Base-by-base conservation (phyloP, 2,113 vertebrate genomes). In the Eudyptes chrysolophus region DNA sequence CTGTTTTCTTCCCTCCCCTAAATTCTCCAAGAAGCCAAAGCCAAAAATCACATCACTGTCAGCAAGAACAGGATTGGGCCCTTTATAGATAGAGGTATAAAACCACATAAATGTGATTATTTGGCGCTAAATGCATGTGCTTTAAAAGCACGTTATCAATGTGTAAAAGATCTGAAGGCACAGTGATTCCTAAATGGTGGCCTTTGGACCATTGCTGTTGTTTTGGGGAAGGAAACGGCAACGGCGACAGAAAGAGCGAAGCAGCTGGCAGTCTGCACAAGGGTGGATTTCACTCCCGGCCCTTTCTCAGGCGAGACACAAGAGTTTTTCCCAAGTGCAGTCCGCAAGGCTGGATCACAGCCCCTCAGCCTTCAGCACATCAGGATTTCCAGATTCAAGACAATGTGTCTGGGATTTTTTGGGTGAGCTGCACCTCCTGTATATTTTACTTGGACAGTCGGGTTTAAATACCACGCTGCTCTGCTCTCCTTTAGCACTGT, bases 381-480 rank as follows among this genome's bases (percentile, higher is more conserved):
- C 2, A 3, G n/a, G 46, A 76, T 90, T 87, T 90, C 62, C 83
- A 78, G 44, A 65, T 69, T 72, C 62, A 85, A 74, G 70, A 75
- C 49, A 86, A 91, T 13, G 66, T 1, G 6, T 74, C 51, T 91
- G 58, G 5, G 11, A 36, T 36, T 55, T 87, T 72, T 85, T 62
- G 42, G 81, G 51, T 93, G 78, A 84, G 70, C 48, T 92, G 61
- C 87, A 92, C 69, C 38, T 77, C 44, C 78, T 84, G 32, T 26
- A 19, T 92, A 57, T 87, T 97, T 94, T 75, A 90, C 40, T 48
- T 94, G 83, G 87, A 65, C 68, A 34, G 81, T 62, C 10, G 4
- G 49, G 68, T 94, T 97, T 95, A 95, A 98, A 94, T 90, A 95
- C 71, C 61, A 77, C 7, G 16, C 38, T 92, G 82, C 81, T 96